phyloP scores from a whole-genome alignment of 2,888 invertebrate genomes.

The Calephelis perditalis region DNA sequence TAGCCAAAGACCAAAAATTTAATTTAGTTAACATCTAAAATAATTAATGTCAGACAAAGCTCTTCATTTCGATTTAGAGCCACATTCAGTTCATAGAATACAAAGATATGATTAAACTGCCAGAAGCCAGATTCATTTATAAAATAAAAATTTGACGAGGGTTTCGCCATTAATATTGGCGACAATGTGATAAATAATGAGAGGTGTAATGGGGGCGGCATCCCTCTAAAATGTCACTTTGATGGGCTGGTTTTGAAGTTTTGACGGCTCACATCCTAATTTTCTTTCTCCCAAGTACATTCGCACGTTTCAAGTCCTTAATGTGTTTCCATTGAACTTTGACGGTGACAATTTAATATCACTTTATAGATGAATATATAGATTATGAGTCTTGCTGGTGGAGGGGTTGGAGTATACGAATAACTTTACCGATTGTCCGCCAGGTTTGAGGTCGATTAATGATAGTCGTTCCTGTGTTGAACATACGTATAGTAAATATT shows the following conservation, averaged over 20 bases:
- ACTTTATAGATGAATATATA: constrained; percentile 30
- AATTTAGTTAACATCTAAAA: not conserved
- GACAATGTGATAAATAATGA: constrained; percentile 78
- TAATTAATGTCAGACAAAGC: not conserved
- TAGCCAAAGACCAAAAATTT: not conserved
- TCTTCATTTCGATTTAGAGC: constrained; percentile 7
- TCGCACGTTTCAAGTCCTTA: constrained; percentile 49
- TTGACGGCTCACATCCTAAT: constrained; percentile 74
- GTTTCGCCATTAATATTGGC: constrained; percentile 71
- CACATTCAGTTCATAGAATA: constrained; percentile 29
- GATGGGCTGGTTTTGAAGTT: constrained; percentile 72
- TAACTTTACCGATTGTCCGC: too few relatives aligned
- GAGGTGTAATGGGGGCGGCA: constrained; percentile 70
- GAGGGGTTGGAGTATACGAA: too few relatives aligned
- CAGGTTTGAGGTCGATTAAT: too few relatives aligned
- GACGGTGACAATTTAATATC: constrained; percentile 54
- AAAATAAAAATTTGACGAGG: constrained; percentile 77
- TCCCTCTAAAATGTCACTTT: constrained; percentile 50
- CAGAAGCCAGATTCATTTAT: constrained; percentile 65
- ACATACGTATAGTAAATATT: too few relatives aligned
- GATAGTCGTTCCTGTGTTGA: too few relatives aligned
- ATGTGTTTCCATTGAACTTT: constrained; percentile 51
- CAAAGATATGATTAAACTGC: constrained; percentile 76
- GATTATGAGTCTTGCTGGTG: too few relatives aligned
- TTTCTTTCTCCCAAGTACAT: constrained; percentile 58